These are phyloP conservation scores for Philypnodon macrostomus DNA, from an alignment of 2,797 vertebrate species.

Conservation along the genomic window DNA sequence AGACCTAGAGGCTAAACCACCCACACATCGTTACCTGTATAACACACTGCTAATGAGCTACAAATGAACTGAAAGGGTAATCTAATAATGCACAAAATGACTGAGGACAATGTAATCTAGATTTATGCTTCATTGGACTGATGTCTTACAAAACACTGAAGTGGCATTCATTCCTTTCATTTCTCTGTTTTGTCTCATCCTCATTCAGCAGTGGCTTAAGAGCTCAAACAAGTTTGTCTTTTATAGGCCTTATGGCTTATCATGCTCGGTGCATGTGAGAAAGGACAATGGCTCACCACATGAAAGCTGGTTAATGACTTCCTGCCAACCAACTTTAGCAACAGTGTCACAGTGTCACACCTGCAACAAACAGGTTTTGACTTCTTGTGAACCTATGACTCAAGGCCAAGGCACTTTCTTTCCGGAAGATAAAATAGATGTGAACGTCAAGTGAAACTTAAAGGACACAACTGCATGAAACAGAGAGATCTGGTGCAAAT, in stretches of 20 bases:
- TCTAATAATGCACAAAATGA: slow-evolving; percentile 57
- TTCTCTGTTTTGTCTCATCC: slow-evolving; percentile 18
- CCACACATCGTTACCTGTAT: slow-evolving; percentile 44
- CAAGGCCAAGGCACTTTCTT: slow-evolving; percentile 3
- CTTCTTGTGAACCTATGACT: slow-evolving; percentile 10
- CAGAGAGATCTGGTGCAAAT: slow-evolving; percentile 24
- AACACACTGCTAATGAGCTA: slow-evolving; percentile 19
- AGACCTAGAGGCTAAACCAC: neutral
- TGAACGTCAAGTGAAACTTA: slow-evolving; percentile 18
- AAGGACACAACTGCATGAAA: slow-evolving; percentile 41
- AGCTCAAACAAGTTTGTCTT: slow-evolving; percentile 60
- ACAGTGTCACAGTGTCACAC: slow-evolving; percentile 24
- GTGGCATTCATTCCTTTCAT: slow-evolving; percentile 33
- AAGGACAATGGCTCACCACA: slow-evolving; percentile 49
- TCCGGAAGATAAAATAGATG: slow-evolving; percentile 4
- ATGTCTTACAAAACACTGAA: slow-evolving; percentile 31
- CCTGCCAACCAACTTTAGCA: slow-evolving; percentile 29
- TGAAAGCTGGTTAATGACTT: slow-evolving; percentile 45
- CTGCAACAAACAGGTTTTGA: slow-evolving; percentile 12
- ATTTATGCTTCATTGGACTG: slow-evolving; percentile 40
- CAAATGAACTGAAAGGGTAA: slow-evolving; percentile 39
- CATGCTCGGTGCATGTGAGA: slow-evolving; percentile 22
- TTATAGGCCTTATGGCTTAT: slow-evolving; percentile 39
- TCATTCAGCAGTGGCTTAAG: slow-evolving; percentile 44
- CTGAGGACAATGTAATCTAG: slow-evolving; percentile 23